These are phyloP conservation scores for Pachymerium ferrugineum DNA, from an alignment of 2,888 invertebrate species.

Conservation along the genomic window DNA sequence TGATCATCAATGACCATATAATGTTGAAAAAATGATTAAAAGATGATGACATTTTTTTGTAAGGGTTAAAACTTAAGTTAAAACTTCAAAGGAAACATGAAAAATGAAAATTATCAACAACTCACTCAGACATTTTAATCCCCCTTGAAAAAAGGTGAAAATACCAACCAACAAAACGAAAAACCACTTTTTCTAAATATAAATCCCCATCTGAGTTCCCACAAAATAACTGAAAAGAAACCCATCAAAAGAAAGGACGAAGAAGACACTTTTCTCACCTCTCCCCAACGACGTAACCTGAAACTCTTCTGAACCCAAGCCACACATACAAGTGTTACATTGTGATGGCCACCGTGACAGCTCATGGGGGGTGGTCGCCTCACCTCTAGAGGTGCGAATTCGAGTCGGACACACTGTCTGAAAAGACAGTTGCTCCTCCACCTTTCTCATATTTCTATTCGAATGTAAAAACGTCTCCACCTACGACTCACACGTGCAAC, in stretches of 20 bases:
- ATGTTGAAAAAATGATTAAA: too few species aligned
- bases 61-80: too few species aligned
- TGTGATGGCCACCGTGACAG: background rate
- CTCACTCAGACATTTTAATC: too few species aligned
- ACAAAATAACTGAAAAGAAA: background rate
- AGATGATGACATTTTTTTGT: too few species aligned
- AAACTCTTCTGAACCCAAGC: background rate
- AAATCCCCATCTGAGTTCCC: too few species aligned
- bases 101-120: too few species aligned
- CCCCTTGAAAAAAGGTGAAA: too few species aligned
- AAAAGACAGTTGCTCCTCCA: slow-evolving; percentile 17
- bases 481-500: slow-evolving; percentile 15
- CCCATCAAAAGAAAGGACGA: background rate
- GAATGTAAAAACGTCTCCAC: background rate
- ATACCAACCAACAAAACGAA: too few species aligned
- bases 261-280: slow-evolving; percentile 6
- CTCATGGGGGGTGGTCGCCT: background rate
- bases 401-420: slow-evolving; percentile 7
- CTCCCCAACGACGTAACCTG: background rate
- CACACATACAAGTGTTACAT: slow-evolving; percentile 7
- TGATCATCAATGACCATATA: too few species aligned
- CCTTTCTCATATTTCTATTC: background rate
- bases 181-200: too few species aligned
- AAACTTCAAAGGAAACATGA: too few species aligned
- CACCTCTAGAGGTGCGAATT: background rate